These are phyloP conservation scores for Hydractinia symbiolongicarpus DNA, from an alignment of 30 jellyfish, hydroid and myxozoan species.

Conservation along the genomic window DNA sequence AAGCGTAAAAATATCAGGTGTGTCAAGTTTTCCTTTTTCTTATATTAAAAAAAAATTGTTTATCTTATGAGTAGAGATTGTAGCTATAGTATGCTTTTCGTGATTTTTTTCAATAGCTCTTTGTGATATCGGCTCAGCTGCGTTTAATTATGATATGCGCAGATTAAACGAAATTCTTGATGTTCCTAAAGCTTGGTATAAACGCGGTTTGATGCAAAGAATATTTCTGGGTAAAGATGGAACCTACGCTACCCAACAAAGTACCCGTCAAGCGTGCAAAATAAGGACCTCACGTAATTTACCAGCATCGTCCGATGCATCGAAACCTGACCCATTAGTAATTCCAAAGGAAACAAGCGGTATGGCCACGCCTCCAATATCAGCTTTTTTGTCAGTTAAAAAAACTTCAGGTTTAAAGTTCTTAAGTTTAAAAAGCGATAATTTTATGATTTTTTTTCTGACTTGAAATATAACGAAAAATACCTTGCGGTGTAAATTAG, in stretches of 20 bases:
- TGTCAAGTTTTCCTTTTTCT: slow-evolving; percentile 9
- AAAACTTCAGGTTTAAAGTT: too few species aligned
- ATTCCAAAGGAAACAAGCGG: too few species aligned
- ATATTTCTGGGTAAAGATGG: slow-evolving; percentile 95
- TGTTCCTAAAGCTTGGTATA: slow-evolving; percentile 97
- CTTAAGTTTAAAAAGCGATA: too few species aligned
- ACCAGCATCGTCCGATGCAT: not conserved
- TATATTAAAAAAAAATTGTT: not conserved
- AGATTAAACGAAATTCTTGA: slow-evolving; percentile 81
- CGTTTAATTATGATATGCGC: slow-evolving; percentile 94
- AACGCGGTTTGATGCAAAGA: slow-evolving; percentile 60
- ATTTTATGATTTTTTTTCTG: too few species aligned
- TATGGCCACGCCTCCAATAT: too few species aligned
- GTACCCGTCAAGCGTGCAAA: slow-evolving; percentile 13
- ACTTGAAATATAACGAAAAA: too few species aligned
- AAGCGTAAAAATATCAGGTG: slow-evolving; percentile 81
- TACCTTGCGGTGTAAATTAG: too few species aligned
- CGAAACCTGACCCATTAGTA: not conserved
- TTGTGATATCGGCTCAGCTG: slow-evolving; percentile 95
- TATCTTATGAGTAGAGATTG: not conserved
- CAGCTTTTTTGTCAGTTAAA: too few species aligned
- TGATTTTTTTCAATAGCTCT: slow-evolving; percentile 49
- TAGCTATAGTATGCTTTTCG: not conserved
- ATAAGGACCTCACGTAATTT: too few species aligned
- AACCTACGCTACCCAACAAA: slow-evolving; percentile 56